Evolutionary conservation across 2,888 invertebrate species (phyloP), one percentile per base, ranked within the genome.

Genomic region (Idaea dimidiata): DNA sequence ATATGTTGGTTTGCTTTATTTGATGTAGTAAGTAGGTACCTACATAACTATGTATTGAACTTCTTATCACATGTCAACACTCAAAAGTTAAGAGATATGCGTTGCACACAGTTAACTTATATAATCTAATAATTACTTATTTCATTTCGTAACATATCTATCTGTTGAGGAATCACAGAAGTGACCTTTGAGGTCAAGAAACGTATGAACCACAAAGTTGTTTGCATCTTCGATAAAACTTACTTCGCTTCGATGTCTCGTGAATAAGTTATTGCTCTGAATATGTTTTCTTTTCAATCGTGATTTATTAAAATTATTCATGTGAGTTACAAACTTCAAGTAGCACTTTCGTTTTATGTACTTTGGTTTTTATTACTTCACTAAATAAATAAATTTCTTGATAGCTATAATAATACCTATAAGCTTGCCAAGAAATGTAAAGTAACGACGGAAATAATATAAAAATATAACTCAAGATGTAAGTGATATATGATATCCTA

Each of bases 151-250:
- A 59, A 67, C 64, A 70, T 70, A 76, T 74, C 72, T 70, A 75
- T 74, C 72, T 75, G 70, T 62, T 71, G 77, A 72, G 70, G 71
- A 73, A 72, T 72, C 70, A 71, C 67, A 67, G 66, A 65, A 65
- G 65, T 67, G 75, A 74, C 78, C 77, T 75, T 78, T 66, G 75
- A 65, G 68, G 67, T 67, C 70, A 68, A 59, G 62, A 61, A 65
- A 65, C 65, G 65, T 69, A 68, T 59, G 65, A 66, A 65, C 70
- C 68, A 66, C 69, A 66, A 71, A 67, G 69, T 75, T 73, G 72
- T 71, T 68, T 68, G 68, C 66, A 69, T 68, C 65, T 66, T 67
- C 65, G 67, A 68, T 71, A 69, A 67, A 71, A 68, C 68, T 71
- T 66, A 54, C 59, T 53, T 63, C 67, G 69, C 66, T 65, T 67